A percentile compares a stretch with the other conserved stretches of the same genome.
These are phyloP conservation scores for Candoia aspera DNA, from an alignment of 2,113 vertebrate species.

Conservation along the genomic window DNA sequence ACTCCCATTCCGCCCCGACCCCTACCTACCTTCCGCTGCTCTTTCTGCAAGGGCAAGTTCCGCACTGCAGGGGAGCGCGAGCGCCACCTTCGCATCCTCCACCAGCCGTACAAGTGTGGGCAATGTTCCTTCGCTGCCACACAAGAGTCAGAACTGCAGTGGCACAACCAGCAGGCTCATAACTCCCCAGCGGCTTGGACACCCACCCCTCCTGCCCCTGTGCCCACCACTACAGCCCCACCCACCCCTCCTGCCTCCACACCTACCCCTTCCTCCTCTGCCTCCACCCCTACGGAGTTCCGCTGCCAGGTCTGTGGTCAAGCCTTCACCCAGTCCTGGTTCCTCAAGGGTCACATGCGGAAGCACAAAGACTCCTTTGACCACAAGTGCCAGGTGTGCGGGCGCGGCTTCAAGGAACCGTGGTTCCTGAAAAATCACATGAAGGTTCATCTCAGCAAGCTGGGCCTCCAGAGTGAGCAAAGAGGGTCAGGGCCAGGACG, in stretches of 20 bases:
- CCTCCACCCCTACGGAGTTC: slow-evolving; percentile 74
- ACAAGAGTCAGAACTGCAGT: slow-evolving; percentile 85
- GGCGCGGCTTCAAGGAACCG: slow-evolving; percentile 92
- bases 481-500: slow-evolving; percentile 56
- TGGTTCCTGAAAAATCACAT: slow-evolving; percentile 97
- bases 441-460: slow-evolving; percentile 94
- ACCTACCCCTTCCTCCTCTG: slow-evolving; percentile 50
- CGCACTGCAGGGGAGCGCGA: slow-evolving; percentile 87
- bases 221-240: slow-evolving; percentile 13
- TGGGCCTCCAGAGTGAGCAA: slow-evolving; percentile 66
- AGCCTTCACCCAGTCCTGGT: slow-evolving; percentile 93
- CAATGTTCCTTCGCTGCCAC: slow-evolving; percentile 89
- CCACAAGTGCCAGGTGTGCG: slow-evolving; percentile 91
- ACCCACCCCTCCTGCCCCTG: slow-evolving; percentile 26
- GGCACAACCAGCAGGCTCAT: slow-evolving; percentile 75
- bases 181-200: slow-evolving; percentile 29
- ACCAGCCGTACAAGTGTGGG: slow-evolving; percentile 90
- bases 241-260: slow-evolving; percentile 32
- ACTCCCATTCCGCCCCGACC: slow-evolving; percentile 36
- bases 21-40: slow-evolving; percentile 80
- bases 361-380: slow-evolving; percentile 95
- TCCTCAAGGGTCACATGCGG: slow-evolving; percentile 93
- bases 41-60: slow-evolving; percentile 93
- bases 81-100: slow-evolving; percentile 88
- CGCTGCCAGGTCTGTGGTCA: slow-evolving; percentile 90